phyloP scores from a whole-genome alignment of 23 tunicate genomes.

The Clavelina lepadiformis region DNA sequence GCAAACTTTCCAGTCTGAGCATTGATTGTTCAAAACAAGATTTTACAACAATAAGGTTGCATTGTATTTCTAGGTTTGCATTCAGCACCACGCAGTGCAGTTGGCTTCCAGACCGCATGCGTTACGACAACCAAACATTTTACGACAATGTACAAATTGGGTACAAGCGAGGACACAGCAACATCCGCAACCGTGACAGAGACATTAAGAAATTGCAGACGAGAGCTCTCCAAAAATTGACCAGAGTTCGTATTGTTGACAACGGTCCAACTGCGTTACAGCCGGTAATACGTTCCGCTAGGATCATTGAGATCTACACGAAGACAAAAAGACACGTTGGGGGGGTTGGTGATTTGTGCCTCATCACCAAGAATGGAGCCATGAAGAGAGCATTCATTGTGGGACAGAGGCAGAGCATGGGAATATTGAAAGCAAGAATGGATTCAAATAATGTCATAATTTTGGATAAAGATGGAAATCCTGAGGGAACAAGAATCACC shows the following conservation, averaged over 20 bases:
- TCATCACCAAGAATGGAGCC: conserved; percentile 65
- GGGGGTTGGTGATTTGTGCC: conserved; percentile 72
- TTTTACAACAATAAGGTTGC: too few relatives aligned
- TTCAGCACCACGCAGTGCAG: not conserved
- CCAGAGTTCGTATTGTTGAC: conserved; percentile 76
- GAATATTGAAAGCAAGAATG: conserved; percentile 60
- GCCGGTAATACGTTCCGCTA: conserved; percentile 32
- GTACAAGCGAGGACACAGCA: conserved; percentile 29
- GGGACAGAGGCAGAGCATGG: conserved; percentile 60
- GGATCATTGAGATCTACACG: conserved; percentile 63
- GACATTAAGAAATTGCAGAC: conserved; percentile 16
- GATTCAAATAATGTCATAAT: conserved; percentile 93
- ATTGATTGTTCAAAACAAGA: too few relatives aligned
- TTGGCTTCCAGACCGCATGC: conserved; percentile 24
- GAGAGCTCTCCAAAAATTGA: conserved; percentile 47
- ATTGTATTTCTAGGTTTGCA: too few relatives aligned
- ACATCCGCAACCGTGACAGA: conserved; percentile 62
- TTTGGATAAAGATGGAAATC: conserved; percentile 82
- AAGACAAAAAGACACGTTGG: conserved; percentile 41
- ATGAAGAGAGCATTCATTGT: conserved; percentile 78
- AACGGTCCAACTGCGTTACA: conserved; percentile 54
- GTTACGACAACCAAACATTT: conserved; percentile 83
- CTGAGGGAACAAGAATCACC: conserved; percentile 91
- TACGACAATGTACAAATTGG: conserved; percentile 81
- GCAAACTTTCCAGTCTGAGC: too few relatives aligned